These are phyloP conservation scores for Plemyria rubiginata DNA, from an alignment of 2,888 invertebrate genomes.

Conservation along the genomic window DNA sequence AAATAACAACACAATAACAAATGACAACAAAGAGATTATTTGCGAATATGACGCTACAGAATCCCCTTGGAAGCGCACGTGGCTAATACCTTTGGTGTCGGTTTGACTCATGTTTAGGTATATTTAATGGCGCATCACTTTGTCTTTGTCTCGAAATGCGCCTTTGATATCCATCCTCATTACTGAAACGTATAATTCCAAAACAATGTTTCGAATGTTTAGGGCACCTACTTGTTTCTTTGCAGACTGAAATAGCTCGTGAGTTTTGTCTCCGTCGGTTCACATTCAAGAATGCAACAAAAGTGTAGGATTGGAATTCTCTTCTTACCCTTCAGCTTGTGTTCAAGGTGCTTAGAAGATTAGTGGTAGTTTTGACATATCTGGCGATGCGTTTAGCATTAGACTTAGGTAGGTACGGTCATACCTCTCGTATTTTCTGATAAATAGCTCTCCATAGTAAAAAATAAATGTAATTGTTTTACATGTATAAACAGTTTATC, in stretches of 20 bases:
- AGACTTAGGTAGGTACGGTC: too few relatives aligned
- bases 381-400: too few relatives aligned
- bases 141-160: conserved; percentile 21
- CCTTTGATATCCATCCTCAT: conserved; percentile 26
- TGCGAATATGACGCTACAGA: neutral
- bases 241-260: conserved; percentile 23
- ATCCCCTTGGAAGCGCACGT: conserved; percentile 15
- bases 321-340: conserved; percentile 15
- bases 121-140: conserved; percentile 24
- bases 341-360: conserved; percentile 9
- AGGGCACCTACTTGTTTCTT: conserved; percentile 8
- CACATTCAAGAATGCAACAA: conserved; percentile 15
- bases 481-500: neutral
- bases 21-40: conserved; percentile 25
- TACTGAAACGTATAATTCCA: conserved; percentile 12
- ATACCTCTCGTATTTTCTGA: too few relatives aligned
- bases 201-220: conserved; percentile 14
- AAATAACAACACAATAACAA: neutral
- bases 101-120: conserved; percentile 19
- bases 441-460: too few relatives aligned
- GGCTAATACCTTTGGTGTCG: conserved; percentile 7
- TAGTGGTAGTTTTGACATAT: neutral
- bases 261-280: conserved; percentile 2
- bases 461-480: too few relatives aligned
- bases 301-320: conserved; percentile 13